Percentiles rank a stretch among this genome's conserved stretches.
Conservation (phyloP, 2,797 vertebrate genomes). For the Lophius americanus region DNA sequence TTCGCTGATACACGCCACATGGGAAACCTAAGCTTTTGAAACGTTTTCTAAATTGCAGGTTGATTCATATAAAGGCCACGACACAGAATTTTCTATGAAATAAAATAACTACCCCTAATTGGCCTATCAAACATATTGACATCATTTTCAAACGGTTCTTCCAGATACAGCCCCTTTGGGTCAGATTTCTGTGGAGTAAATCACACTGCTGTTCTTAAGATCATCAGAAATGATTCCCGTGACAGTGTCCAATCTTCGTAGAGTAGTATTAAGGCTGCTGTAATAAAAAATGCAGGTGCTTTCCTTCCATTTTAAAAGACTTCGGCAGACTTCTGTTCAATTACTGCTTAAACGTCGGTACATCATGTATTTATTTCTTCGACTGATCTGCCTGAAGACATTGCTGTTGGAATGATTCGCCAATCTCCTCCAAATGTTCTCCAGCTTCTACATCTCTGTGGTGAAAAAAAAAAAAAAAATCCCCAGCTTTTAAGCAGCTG, state of each 20-base stretch:
- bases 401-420: constrained; percentile 77
- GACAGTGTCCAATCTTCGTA: constrained; percentile 67
- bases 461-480: constrained; percentile 75
- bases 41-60: constrained; percentile 19
- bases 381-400: constrained; percentile 36
- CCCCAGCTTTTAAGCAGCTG: constrained; percentile 82
- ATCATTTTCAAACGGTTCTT: constrained; percentile 64
- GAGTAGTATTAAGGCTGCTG: constrained; percentile 69
- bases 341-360: constrained; percentile 53
- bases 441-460: constrained; percentile 85
- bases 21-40: constrained; percentile 6
- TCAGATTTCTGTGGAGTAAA: constrained; percentile 61
- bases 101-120: constrained; percentile 55
- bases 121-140: constrained; percentile 56
- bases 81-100: constrained; percentile 47
- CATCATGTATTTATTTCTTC: constrained; percentile 63
- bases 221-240: constrained; percentile 72
- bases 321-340: constrained; percentile 73
- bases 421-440: constrained; percentile 76
- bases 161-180: constrained; percentile 53
- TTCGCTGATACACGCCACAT: not conserved
- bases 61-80: constrained; percentile 34
- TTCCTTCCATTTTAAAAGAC: constrained; percentile 64
- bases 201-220: constrained; percentile 72
- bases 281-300: constrained; percentile 78